phyloP scores from a whole-genome alignment of 1,140 invertebrate species.

The Pteromalus puparum region DNA sequence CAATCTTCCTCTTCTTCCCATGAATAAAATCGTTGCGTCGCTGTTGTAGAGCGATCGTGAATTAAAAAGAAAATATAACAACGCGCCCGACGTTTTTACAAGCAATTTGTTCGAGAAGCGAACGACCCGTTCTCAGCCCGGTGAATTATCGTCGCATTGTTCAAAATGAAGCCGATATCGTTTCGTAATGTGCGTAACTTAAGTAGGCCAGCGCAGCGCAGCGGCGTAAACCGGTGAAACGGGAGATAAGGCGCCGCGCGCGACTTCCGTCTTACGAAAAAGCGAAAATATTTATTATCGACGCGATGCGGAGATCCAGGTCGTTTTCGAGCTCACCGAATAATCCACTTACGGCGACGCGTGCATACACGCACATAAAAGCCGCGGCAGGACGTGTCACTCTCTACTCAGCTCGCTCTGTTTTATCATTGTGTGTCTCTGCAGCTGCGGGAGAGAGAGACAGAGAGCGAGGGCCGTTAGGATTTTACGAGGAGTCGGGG shows the following conservation, averaged over 20 bases:
- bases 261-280: conserved; percentile 20
- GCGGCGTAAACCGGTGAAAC: conserved; percentile 25
- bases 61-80: conserved; percentile 32
- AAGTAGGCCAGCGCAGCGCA: conserved; percentile 19
- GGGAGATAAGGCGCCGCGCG: not conserved
- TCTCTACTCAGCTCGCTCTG: conserved; percentile 16
- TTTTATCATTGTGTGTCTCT: conserved; percentile 43
- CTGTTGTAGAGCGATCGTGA: not conserved
- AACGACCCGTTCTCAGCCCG: not conserved
- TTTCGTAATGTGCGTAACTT: conserved; percentile 43
- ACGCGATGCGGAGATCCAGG: not conserved
- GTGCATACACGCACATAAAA: too few relatives aligned
- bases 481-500: conserved; percentile 47
- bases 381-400: not conserved
- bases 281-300: conserved; percentile 37
- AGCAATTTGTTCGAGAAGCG: conserved; percentile 42
- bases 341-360: not conserved
- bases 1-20: not conserved
- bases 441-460: not conserved
- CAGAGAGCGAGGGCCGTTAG: conserved; percentile 16
- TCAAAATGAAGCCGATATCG: conserved; percentile 9
- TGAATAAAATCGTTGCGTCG: not conserved
- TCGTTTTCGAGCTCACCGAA: not conserved
- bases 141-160: conserved; percentile 48
- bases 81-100: conserved; percentile 17